Percentiles rank a stretch among this genome's conserved stretches.
Conservation (phyloP, 2,113 vertebrate species). For the Micromys minutus region DNA sequence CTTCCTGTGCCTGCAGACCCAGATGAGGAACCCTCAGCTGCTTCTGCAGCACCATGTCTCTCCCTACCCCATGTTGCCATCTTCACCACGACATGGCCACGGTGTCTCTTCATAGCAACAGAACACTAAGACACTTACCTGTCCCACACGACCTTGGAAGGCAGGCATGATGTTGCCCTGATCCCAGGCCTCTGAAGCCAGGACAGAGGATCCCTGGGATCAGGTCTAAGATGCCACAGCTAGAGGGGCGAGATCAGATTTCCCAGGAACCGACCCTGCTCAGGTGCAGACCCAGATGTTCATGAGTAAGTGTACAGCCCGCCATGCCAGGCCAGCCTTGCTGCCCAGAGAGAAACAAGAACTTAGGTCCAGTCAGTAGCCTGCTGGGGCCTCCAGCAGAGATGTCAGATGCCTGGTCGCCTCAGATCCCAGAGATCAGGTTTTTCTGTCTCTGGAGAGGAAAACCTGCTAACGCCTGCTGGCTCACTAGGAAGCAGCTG, state of each 20-base stretch:
- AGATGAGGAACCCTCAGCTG: neutral
- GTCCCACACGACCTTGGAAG: neutral
- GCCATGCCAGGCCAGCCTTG: accelerated
- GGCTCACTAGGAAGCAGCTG: neutral
- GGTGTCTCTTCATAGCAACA: too few species aligned
- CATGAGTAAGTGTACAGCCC: neutral
- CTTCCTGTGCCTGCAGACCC: neutral
- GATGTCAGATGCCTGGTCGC: too few species aligned
- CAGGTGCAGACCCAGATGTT: neutral
- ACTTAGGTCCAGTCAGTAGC: accelerated
- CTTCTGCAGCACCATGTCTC: neutral
- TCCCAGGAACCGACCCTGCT: neutral
- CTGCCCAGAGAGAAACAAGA: too few species aligned
- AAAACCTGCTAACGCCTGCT: neutral
- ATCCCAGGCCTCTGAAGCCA: neutral
- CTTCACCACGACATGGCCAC: too few species aligned
- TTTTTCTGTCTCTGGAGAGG: neutral
- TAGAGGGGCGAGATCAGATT: neutral
- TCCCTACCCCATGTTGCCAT: neutral
- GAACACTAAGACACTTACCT: neutral
- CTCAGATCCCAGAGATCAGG: neutral
- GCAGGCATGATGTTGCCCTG: neutral
- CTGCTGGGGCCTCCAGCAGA: neutral
- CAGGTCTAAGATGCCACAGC: neutral
- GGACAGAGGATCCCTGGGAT: neutral